Evolutionary conservation across 2,888 invertebrate species (phyloP).

Genomic region (Brachypalpus laphriformis): DNA sequence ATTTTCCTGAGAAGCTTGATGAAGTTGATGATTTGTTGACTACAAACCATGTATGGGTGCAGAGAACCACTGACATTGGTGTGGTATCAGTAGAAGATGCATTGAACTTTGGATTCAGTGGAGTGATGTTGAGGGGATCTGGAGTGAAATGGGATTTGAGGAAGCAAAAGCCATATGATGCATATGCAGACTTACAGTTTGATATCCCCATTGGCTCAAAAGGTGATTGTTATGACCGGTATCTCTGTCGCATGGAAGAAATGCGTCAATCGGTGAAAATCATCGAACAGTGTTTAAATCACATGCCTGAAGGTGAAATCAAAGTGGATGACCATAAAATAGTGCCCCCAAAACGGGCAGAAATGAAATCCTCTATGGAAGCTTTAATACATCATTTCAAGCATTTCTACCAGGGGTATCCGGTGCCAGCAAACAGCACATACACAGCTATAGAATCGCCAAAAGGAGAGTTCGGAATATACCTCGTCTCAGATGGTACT

Average conservation of each 20-base stretch:
- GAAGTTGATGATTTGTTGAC: constrained; percentile 92
- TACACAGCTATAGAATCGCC: constrained; percentile 92
- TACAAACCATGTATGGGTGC: constrained; percentile 89
- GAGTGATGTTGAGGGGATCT: constrained; percentile 90
- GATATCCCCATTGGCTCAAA: constrained; percentile 91
- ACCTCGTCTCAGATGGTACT: constrained; percentile 91
- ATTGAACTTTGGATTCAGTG: constrained; percentile 88
- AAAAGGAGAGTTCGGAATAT: constrained; percentile 92
- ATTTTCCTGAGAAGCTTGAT: constrained; percentile 89
- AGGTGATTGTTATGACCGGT: constrained; percentile 93
- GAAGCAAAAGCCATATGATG: constrained; percentile 92
- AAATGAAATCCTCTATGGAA: constrained; percentile 95
- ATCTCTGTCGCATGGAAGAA: constrained; percentile 87
- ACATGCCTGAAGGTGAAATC: constrained; percentile 92
- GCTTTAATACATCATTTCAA: constrained; percentile 94
- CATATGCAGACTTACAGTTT: constrained; percentile 91
- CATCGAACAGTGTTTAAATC: constrained; percentile 91
- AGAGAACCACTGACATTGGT: constrained; percentile 90
- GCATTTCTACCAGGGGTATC: constrained; percentile 90
- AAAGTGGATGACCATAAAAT: constrained; percentile 92
- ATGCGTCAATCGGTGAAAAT: constrained; percentile 91
- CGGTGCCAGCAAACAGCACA: constrained; percentile 91
- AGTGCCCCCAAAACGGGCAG: constrained; percentile 87
- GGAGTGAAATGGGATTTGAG: constrained; percentile 95
- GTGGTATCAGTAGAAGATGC: constrained; percentile 89